These are phyloP conservation scores for Drosophila trapezifrons DNA, from an alignment of 1,140 invertebrate species.

Conservation along the genomic window DNA sequence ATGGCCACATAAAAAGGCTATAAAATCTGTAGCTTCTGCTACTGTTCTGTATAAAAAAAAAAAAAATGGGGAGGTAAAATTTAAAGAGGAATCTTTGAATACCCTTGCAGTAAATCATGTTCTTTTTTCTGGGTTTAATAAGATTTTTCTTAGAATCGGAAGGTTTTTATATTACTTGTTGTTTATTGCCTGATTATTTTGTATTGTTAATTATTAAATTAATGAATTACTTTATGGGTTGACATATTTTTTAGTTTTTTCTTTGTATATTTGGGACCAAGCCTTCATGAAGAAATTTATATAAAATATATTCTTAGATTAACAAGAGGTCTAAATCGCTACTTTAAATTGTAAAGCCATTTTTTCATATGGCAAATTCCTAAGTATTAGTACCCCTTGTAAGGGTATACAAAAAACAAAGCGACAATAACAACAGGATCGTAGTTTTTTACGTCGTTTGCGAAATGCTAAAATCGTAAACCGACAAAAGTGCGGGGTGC, in stretches of 20 bases:
- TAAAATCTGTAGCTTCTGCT: conserved; percentile 65
- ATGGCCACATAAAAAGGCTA: conserved; percentile 75
- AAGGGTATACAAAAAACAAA: conserved; percentile 11
- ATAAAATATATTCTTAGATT: too few relatives aligned
- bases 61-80: neutral
- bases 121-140: too few relatives aligned
- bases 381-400: neutral
- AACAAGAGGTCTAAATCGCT: too few relatives aligned
- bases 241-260: neutral
- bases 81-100: neutral
- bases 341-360: neutral
- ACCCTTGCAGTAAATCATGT: neutral
- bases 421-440: conserved; percentile 14
- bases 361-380: neutral
- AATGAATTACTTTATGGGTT: too few relatives aligned
- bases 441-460: conserved; percentile 52
- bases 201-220: neutral
- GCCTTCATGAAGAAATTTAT: too few relatives aligned
- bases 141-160: neutral
- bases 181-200: neutral
- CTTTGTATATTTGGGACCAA: neutral
- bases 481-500: conserved; percentile 51
- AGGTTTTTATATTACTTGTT: neutral
- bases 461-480: conserved; percentile 73
- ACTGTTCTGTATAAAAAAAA: conserved; percentile 20